These are phyloP conservation scores for Gasterosteus nipponicus DNA, from an alignment of 2,113 vertebrate genomes.

Conservation along the genomic window DNA sequence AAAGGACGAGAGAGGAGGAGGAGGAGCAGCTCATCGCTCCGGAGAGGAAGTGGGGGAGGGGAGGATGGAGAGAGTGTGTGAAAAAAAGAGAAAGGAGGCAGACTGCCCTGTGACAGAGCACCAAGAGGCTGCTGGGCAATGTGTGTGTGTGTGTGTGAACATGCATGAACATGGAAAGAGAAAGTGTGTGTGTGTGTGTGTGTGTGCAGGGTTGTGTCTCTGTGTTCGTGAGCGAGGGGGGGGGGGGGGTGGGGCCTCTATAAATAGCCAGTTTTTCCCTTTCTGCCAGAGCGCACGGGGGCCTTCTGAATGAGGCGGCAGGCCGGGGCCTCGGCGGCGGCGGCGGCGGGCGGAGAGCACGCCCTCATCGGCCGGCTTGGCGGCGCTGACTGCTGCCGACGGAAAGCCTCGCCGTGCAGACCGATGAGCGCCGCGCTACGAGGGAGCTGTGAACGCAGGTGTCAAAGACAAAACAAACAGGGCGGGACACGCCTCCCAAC, in stretches of 20 bases:
- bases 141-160: conserved; percentile 10
- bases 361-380: conserved; percentile 7
- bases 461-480: neutral
- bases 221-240: conserved; percentile 14
- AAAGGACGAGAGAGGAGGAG: neutral
- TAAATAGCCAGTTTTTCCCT: conserved; percentile 70
- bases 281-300: conserved; percentile 48
- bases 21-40: conserved; percentile 7
- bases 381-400: conserved; percentile 7
- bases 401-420: neutral
- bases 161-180: conserved; percentile 14
- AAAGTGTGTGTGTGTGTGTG: conserved; percentile 32
- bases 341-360: conserved; percentile 14
- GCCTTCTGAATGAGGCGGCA: conserved; percentile 31
- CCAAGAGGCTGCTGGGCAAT: conserved; percentile 45
- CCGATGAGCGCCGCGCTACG: neutral
- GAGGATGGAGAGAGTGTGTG: neutral
- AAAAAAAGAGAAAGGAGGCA: neutral
- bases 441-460: neutral
- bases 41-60: conserved; percentile 32
- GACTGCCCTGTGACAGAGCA: conserved; percentile 42
- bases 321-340: neutral
- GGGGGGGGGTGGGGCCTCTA: conserved; percentile 47
- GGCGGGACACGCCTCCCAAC: neutral
- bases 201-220: conserved; percentile 36